These are phyloP conservation scores for Clamator glandarius DNA, from an alignment of 2,797 vertebrate species.

Conservation along the genomic window DNA sequence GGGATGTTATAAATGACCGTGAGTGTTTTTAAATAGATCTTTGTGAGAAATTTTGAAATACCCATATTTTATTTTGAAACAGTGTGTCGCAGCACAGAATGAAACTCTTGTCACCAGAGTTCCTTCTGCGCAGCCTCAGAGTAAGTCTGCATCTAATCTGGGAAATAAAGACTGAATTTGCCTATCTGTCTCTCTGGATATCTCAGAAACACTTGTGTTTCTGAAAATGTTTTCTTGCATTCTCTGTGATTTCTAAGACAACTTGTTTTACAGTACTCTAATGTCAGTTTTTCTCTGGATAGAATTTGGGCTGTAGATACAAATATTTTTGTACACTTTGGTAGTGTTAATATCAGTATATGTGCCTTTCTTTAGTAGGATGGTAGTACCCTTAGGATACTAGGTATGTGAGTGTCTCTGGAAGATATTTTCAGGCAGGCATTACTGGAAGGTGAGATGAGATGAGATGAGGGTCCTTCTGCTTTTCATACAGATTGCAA, in stretches of 20 bases:
- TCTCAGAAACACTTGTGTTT: not conserved
- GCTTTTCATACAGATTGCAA: not conserved
- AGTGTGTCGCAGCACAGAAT: not conserved
- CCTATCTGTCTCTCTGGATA: not conserved
- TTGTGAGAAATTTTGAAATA: not conserved
- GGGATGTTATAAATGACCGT: not conserved
- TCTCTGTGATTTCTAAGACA: not conserved
- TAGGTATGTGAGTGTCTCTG: not conserved
- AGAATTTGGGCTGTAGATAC: not conserved
- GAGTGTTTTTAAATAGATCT: not conserved
- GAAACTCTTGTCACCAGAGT: not conserved
- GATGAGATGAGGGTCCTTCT: rapidly evolving
- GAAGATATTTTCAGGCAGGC: not conserved
- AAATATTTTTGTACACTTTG: not conserved
- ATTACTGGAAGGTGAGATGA: not conserved
- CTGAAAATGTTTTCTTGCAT: not conserved
- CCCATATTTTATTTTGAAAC: not conserved
- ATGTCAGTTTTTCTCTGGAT: not conserved
- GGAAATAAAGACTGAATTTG: not conserved
- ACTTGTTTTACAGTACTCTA: not conserved
- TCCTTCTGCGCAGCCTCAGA: not conserved
- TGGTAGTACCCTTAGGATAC: too few species aligned
- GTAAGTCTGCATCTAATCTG: not conserved
- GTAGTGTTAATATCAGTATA: not conserved
- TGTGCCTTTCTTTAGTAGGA: not conserved